Evolutionary conservation across 2,888 invertebrate genomes (phyloP).

Genomic region (Xestia xanthographa): DNA sequence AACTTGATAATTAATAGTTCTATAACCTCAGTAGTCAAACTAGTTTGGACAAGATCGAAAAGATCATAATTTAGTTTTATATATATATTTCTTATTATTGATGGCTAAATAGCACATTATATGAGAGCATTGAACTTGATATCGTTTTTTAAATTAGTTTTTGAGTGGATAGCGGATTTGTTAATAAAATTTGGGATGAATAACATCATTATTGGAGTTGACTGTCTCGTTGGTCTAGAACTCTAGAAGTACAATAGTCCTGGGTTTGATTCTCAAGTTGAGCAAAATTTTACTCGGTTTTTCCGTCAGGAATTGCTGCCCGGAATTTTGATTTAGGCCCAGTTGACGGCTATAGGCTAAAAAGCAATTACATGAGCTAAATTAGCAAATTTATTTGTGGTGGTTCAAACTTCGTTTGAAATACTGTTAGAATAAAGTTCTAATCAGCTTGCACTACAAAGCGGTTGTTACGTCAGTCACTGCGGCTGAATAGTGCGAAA

Average conservation of each 20-base stretch:
- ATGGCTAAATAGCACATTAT: conserved; percentile 28
- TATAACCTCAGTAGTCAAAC: conserved; percentile 48
- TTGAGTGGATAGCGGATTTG: conserved; percentile 1
- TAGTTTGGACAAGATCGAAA: conserved; percentile 31
- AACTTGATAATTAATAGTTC: conserved; percentile 40
- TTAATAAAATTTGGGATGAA: conserved; percentile 1
- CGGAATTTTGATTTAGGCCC: background rate
- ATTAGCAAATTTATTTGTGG: too few species aligned
- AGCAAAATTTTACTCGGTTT: background rate
- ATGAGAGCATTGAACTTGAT: conserved; percentile 48
- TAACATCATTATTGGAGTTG: background rate
- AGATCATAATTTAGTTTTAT: conserved; percentile 29
- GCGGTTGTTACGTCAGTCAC: too few species aligned
- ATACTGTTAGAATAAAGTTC: too few species aligned
- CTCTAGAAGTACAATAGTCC: background rate
- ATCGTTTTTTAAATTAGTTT: conserved; percentile 41
- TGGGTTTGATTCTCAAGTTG: background rate
- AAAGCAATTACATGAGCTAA: too few species aligned
- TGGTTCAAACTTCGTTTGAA: too few species aligned
- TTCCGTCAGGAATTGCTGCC: background rate
- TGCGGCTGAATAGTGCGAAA: too few species aligned
- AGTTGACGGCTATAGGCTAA: background rate
- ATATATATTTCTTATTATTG: conserved; percentile 36
- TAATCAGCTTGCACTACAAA: too few species aligned
- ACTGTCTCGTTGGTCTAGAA: background rate